Percentiles rank a stretch among this genome's conserved stretches.
phyloP scores from a whole-genome alignment of 1,140 invertebrate species.

The Trichonephila clavata region DNA sequence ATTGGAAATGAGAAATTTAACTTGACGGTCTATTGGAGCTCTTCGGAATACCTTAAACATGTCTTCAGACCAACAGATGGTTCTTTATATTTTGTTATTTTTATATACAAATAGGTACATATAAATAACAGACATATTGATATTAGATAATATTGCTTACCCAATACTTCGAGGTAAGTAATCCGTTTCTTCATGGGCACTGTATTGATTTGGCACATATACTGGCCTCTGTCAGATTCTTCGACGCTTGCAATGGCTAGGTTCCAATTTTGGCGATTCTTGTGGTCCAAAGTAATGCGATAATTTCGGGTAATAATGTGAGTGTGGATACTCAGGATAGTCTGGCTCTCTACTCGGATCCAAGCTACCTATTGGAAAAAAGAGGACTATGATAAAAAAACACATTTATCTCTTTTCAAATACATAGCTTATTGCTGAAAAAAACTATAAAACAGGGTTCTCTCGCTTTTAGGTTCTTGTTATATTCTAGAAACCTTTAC shows the following conservation, averaged over 20 bases:
- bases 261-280: conserved; percentile 86
- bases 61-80: too few relatives aligned
- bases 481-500: too few relatives aligned
- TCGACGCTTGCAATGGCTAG: conserved; percentile 94
- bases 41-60: too few relatives aligned
- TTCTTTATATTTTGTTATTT: too few relatives aligned
- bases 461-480: too few relatives aligned
- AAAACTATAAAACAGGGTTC: too few relatives aligned
- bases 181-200: conserved; percentile 94
- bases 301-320: conserved; percentile 96
- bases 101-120: too few relatives aligned
- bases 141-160: conserved; percentile 83
- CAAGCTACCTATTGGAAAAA: conserved; percentile 88
- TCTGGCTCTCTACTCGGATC: conserved; percentile 97
- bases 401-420: too few relatives aligned
- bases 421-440: too few relatives aligned
- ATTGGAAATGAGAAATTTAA: too few relatives aligned
- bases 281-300: conserved; percentile 92
- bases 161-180: conserved; percentile 95
- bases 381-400: neutral
- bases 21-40: too few relatives aligned
- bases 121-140: neutral
- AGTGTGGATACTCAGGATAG: conserved; percentile 93
- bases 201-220: conserved; percentile 93
- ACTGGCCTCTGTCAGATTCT: conserved; percentile 93